Conservation (phyloP, 2,797 vertebrate genomes). For the Picus viridis region DNA sequence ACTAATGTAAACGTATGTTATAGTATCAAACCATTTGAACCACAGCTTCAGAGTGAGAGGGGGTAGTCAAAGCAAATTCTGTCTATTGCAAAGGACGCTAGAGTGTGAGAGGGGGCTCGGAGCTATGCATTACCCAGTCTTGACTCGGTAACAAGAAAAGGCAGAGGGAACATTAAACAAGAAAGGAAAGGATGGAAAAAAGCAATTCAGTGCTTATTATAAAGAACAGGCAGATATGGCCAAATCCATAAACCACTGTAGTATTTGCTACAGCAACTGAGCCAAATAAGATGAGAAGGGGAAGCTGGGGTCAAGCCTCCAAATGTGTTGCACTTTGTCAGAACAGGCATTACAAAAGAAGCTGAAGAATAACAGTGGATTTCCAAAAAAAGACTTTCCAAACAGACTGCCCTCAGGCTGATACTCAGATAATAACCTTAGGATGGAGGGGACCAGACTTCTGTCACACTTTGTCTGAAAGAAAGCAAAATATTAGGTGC, state of each 20-base stretch:
- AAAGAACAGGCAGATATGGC: not conserved
- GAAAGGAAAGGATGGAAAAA: not conserved
- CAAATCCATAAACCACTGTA: constrained; percentile 21
- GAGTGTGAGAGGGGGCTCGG: not conserved
- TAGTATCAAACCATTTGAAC: not conserved
- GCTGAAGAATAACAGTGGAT: not conserved
- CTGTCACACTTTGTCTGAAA: not conserved
- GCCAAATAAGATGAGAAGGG: not conserved
- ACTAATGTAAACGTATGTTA: not conserved
- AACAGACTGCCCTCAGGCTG: not conserved
- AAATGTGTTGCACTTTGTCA: not conserved
- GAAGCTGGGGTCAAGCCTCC: constrained; percentile 21
- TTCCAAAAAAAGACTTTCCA: not conserved
- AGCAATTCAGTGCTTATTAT: not conserved
- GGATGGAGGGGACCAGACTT: not conserved
- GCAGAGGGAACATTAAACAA: not conserved
- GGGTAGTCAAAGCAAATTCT: not conserved
- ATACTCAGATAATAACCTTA: not conserved
- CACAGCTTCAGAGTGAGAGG: not conserved
- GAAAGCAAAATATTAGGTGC: not conserved
- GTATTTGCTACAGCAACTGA: constrained; percentile 1
- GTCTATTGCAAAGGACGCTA: not conserved
- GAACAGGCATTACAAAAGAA: not conserved
- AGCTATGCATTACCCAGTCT: not conserved
- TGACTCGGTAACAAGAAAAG: not conserved